These are phyloP conservation scores for Anarrhichthys ocellatus DNA, from an alignment of 2,113 vertebrate genomes.

Conservation along the genomic window DNA sequence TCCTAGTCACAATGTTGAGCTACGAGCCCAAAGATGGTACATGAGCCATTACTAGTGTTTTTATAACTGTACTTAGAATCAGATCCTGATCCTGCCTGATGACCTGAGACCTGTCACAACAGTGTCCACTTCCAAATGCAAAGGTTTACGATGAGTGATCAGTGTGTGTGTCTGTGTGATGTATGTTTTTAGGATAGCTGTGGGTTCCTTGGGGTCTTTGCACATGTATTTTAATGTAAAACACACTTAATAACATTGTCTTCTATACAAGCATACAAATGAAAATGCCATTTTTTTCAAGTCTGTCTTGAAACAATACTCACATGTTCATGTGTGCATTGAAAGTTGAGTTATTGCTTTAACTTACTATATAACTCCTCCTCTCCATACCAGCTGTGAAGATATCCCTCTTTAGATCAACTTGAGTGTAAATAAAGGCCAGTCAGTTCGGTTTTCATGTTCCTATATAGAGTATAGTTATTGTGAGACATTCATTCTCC, in stretches of 20 bases:
- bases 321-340: too few relatives aligned
- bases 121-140: background rate
- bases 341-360: background rate
- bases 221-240: background rate
- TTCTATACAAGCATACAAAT: background rate
- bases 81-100: background rate
- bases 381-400: too few relatives aligned
- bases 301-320: too few relatives aligned
- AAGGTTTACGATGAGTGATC: background rate
- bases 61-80: too few relatives aligned
- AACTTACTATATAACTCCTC: too few relatives aligned
- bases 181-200: background rate
- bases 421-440: background rate
- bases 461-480: background rate
- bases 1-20: background rate
- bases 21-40: background rate
- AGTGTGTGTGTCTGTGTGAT: background rate
- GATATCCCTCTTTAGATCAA: too few relatives aligned
- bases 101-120: background rate
- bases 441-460: background rate
- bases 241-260: background rate
- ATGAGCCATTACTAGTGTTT: background rate
- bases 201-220: background rate
- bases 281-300: background rate
- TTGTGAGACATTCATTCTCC: background rate